phyloP scores from a whole-genome alignment of 1,140 invertebrate species.

The Solenopsis invicta region DNA sequence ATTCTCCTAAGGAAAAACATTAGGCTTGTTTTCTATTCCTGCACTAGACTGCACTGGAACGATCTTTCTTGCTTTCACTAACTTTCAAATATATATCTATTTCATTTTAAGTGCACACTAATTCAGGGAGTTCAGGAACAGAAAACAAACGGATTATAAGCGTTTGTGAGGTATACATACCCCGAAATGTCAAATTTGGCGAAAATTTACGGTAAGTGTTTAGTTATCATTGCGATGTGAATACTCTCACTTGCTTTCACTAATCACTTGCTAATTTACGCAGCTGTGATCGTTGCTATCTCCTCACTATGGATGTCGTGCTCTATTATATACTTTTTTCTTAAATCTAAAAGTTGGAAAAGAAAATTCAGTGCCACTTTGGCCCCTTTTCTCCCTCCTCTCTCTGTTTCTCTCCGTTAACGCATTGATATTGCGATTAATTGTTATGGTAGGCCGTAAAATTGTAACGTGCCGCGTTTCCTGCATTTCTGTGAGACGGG shows the following conservation, averaged over 20 bases:
- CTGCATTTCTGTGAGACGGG: slow-evolving; percentile 30
- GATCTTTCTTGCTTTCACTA: no score
- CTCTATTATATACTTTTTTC: not conserved
- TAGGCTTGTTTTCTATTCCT: no score
- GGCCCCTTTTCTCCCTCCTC: no score
- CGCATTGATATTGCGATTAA: not conserved
- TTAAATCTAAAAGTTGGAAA: not conserved
- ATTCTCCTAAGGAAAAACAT: no score
- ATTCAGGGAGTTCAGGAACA: no score
- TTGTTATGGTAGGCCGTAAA: not conserved
- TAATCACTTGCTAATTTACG: not conserved
- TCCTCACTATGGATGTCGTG: not conserved
- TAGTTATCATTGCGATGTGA: not conserved
- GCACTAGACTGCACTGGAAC: no score
- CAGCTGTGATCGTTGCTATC: not conserved
- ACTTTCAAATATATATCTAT: no score
- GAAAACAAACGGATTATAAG: no score
- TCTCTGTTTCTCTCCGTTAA: not conserved
- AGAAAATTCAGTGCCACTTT: not conserved
- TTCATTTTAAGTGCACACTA: no score
- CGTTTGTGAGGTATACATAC: slow-evolving; percentile 6
- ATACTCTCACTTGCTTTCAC: no score
- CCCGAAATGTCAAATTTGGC: slow-evolving; percentile 47
- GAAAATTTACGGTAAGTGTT: slow-evolving; percentile 19
- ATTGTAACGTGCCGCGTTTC: slow-evolving; percentile 31